Conservation (phyloP, 2,888 invertebrate species). For the Antheraea yamamai region DNA sequence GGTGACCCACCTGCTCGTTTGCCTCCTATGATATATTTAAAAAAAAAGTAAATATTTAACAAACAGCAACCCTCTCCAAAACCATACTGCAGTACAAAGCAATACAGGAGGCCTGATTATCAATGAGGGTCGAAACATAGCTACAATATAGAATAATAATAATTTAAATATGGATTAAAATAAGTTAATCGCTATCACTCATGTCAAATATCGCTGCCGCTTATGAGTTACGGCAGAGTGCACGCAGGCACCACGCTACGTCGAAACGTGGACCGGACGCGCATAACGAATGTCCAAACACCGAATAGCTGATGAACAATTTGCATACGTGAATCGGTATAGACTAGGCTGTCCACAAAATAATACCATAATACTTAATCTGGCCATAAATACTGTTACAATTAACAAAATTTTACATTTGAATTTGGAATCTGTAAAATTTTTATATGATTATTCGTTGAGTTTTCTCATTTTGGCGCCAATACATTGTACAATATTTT, state of each 20-base stretch:
- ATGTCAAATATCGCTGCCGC: slow-evolving; percentile 22
- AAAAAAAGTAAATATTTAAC: too few species aligned
- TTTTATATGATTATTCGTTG: too few species aligned
- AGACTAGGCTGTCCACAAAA: slow-evolving; percentile 44
- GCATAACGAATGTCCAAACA: slow-evolving; percentile 82
- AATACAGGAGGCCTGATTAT: too few species aligned
- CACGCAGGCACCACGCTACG: slow-evolving; percentile 51
- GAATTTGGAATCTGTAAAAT: too few species aligned
- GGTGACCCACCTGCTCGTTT: too few species aligned
- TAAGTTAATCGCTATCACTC: slow-evolving; percentile 22
- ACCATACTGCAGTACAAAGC: too few species aligned
- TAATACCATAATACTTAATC: not conserved
- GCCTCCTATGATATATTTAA: too few species aligned
- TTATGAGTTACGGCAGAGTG: slow-evolving; percentile 25
- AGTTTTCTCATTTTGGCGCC: too few species aligned
- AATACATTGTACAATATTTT: too few species aligned
- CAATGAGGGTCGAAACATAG: not conserved
- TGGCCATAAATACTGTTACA: too few species aligned
- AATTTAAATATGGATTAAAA: not conserved
- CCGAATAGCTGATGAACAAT: slow-evolving; percentile 81
- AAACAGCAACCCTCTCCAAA: too few species aligned
- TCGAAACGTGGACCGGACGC: slow-evolving; percentile 52
- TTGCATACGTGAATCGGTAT: slow-evolving; percentile 76
- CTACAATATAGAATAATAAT: not conserved
- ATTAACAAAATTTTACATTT: too few species aligned